Base-by-base conservation (phyloP, 2,888 invertebrate genomes). In the Artemia sinica region DNA sequence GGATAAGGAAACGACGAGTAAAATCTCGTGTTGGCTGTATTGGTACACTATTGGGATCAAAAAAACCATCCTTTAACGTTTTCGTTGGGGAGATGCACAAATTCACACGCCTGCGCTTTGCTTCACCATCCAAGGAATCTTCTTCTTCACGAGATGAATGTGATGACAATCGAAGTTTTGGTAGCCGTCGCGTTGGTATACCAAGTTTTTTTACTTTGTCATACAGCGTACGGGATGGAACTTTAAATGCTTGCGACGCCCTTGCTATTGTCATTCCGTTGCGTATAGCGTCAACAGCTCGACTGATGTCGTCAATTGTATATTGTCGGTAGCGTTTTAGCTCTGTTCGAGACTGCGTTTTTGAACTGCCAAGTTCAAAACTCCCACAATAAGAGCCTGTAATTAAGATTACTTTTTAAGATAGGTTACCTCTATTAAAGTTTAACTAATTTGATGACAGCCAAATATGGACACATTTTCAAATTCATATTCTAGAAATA, bases 321-420 rank as follows among this genome's bases (percentile, higher is more conserved):
- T 92, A 92, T 77, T 91, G 91, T 77, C 92, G 92, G 79, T 92
- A 92, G 70, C 92, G 83, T 77, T 91, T 92, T 91, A 91, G 91
- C 79, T 92, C 91, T 0, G 89, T 90, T 76, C 73, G 71, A 13
- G 58, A 18, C 41, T 72, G 72, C 10, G 71, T 14, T 58, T 58
- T 71, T 41, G 73, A 73, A 13, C 71, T 72, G 67, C 72, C 72
- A 67, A 58, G n/a, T 10, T 18, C 58, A 18, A 58, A 58, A 9
- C 58, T 18, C 1, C 18, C 14, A 18, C 58, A n/a, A 58, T 28
- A 28, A 4, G 28, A 28, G 4, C 28, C 28, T 28, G 28, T 28
- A 28, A 28, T 28, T 28, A 28, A 28, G 1, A 28, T 28, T 28
- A 28, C 28, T 28, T 28, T 28, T 28, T 28, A 28, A 28, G 28